These are phyloP conservation scores for Scaptomyza tumidula DNA, from an alignment of 2,888 invertebrate genomes.

Conservation along the genomic window DNA sequence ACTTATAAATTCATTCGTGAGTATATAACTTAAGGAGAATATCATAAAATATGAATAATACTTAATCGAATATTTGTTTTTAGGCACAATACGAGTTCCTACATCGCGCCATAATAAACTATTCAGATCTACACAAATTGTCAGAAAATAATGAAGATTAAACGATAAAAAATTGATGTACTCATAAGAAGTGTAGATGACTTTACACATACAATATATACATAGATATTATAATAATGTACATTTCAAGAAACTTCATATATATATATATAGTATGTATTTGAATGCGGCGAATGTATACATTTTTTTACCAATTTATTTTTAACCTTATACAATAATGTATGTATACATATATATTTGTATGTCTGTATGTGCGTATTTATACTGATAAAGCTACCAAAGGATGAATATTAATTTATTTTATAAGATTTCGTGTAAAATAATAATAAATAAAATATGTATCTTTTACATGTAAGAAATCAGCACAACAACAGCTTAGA, in stretches of 20 bases:
- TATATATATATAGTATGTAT: slow-evolving; percentile 44
- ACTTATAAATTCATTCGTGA: slow-evolving; percentile 90
- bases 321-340: slow-evolving; percentile 69
- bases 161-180: slow-evolving; percentile 44
- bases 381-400: slow-evolving; percentile 74
- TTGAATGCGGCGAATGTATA: slow-evolving; percentile 58
- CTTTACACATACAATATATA: slow-evolving; percentile 53
- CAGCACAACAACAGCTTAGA: slow-evolving; percentile 31
- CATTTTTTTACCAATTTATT: slow-evolving; percentile 73
- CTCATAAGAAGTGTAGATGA: slow-evolving; percentile 38
- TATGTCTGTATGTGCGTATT: slow-evolving; percentile 74
- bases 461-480: slow-evolving; percentile 57
- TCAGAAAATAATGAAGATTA: slow-evolving; percentile 75
- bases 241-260: slow-evolving; percentile 57
- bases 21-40: slow-evolving; percentile 29
- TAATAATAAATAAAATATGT: slow-evolving; percentile 66
- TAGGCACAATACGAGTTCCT: slow-evolving; percentile 97
- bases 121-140: slow-evolving; percentile 93
- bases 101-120: slow-evolving; percentile 95
- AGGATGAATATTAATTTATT: slow-evolving; percentile 76
- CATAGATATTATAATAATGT: slow-evolving; percentile 64
- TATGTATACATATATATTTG: slow-evolving; percentile 66
- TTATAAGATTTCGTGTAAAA: slow-evolving; percentile 76
- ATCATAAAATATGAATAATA: background rate
- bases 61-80: slow-evolving; percentile 13